Evolutionary conservation across 2,113 vertebrate genomes (phyloP).

Genomic region (Choloepus hoffmanni): DNA sequence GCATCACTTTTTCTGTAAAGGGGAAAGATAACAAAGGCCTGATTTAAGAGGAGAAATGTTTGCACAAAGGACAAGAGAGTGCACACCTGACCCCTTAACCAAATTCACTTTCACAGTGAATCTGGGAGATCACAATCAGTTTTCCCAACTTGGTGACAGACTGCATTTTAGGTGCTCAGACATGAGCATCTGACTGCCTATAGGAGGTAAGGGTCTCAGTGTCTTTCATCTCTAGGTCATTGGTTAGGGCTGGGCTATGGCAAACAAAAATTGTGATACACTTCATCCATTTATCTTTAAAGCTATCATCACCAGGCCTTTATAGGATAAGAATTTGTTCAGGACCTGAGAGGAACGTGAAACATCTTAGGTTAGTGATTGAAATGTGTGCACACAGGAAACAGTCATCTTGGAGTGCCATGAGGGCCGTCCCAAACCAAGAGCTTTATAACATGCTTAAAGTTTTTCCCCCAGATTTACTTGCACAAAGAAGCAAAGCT

Average conservation of each 20-base stretch:
- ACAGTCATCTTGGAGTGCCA: neutral
- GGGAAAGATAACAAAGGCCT: slow-evolving; percentile 2
- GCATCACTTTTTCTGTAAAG: neutral
- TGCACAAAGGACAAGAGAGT: neutral
- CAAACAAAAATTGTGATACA: slow-evolving; percentile 63
- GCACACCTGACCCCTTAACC: neutral
- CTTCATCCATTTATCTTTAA: slow-evolving; percentile 59
- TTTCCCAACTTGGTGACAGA: slow-evolving; percentile 55
- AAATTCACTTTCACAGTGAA: slow-evolving; percentile 15
- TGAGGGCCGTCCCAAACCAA: neutral
- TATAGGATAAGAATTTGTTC: slow-evolving; percentile 53
- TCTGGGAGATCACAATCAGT: neutral
- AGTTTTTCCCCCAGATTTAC: neutral
- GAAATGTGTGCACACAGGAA: neutral
- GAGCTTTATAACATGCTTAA: neutral
- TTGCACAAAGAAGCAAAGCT: slow-evolving; percentile 1
- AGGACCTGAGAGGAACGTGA: slow-evolving; percentile 30
- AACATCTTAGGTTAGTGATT: neutral
- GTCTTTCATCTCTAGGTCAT: slow-evolving; percentile 50
- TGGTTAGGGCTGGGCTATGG: slow-evolving; percentile 6
- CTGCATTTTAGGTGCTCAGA: slow-evolving; percentile 56
- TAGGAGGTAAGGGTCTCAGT: neutral
- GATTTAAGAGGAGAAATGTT: neutral
- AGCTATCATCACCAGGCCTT: slow-evolving; percentile 58
- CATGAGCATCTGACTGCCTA: neutral